Conservation (phyloP, 1,140 invertebrate genomes). For the Neodiprion lecontei region DNA sequence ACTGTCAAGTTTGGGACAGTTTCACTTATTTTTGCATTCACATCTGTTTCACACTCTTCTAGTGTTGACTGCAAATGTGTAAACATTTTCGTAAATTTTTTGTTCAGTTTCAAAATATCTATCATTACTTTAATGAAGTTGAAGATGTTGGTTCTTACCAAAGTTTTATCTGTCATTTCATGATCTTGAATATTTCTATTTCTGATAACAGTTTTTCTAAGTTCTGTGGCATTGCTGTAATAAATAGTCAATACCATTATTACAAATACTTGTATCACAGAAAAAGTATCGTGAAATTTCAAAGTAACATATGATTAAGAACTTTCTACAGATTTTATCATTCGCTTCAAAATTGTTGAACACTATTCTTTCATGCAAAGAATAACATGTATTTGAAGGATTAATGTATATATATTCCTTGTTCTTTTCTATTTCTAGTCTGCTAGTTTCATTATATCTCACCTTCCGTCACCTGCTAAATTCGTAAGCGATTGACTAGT, state of each 20-base stretch:
- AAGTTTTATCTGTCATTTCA: constrained; percentile 30
- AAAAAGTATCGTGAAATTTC: no score
- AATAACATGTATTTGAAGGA: no score
- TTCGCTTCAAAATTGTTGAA: no score
- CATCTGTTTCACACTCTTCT: constrained; percentile 26
- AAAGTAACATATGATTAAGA: no score
- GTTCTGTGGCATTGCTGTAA: constrained; percentile 24
- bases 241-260: background rate
- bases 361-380: no score
- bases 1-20: background rate
- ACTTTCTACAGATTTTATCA: no score
- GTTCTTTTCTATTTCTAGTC: constrained; percentile 19
- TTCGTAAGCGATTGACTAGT: constrained; percentile 44
- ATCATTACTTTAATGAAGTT: no score
- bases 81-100: background rate
- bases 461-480: constrained; percentile 58
- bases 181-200: constrained; percentile 27
- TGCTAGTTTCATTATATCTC: constrained; percentile 30
- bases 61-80: constrained; percentile 31
- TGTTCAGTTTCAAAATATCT: background rate
- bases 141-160: constrained; percentile 29
- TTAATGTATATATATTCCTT: no score
- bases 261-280: background rate
- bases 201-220: constrained; percentile 28
- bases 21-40: constrained; percentile 21